Evolutionary conservation across 2,888 invertebrate genomes (phyloP).

Genomic region (Drosophila greeni): DNA sequence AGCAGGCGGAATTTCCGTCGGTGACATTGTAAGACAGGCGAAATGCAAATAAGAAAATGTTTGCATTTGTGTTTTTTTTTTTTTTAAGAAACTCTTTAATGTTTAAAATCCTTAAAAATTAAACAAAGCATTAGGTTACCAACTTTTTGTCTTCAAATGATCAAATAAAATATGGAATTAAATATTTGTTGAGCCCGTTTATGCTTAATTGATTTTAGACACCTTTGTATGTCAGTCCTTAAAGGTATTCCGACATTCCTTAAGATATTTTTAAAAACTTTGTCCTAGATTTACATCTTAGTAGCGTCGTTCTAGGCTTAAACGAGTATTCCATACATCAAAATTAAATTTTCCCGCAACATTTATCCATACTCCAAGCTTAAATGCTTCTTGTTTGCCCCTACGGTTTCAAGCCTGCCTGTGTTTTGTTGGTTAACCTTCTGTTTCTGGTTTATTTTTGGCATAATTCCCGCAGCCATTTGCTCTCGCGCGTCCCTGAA

Average conservation of each 20-base stretch:
- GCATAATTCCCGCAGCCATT: constrained; percentile 64
- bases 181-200: no score
- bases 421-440: constrained; percentile 32
- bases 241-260: no score
- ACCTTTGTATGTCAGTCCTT: no score
- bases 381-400: constrained; percentile 3
- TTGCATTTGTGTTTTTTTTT: background rate
- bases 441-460: constrained; percentile 43
- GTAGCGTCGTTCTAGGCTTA: background rate
- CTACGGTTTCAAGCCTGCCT: background rate
- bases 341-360: background rate
- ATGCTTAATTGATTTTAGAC: no score
- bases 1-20: background rate
- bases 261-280: background rate
- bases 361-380: constrained; percentile 1
- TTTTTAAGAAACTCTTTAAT: no score
- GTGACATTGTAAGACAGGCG: constrained; percentile 3
- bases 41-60: constrained; percentile 1
- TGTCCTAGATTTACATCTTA: background rate
- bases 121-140: no score
- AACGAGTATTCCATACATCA: background rate
- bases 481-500: constrained; percentile 50
- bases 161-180: no score
- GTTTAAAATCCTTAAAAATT: no score
- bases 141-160: no score